Evolutionary conservation across 2,888 invertebrate genomes (phyloP).

Genomic region (Apotomis capreana): DNA sequence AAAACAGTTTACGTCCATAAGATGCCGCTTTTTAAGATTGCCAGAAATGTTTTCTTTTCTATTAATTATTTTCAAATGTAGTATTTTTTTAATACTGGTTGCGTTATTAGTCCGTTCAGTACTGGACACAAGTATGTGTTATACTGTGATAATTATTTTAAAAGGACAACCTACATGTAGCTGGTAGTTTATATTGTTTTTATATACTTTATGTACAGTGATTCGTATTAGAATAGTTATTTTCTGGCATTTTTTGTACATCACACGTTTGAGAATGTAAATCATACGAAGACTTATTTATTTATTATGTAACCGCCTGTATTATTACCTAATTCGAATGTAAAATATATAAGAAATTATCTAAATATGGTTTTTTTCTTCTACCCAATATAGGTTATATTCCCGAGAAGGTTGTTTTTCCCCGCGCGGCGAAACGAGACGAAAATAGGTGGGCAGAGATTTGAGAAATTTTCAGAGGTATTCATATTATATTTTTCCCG

Average conservation of each 20-base stretch:
- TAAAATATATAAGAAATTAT: slow-evolving; percentile 81
- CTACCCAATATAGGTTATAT: not conserved
- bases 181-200: slow-evolving; percentile 34
- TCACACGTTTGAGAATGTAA: slow-evolving; percentile 65
- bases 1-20: not conserved
- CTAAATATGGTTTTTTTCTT: slow-evolving; percentile 53
- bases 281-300: slow-evolving; percentile 71
- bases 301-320: slow-evolving; percentile 82
- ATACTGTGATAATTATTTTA: slow-evolving; percentile 40
- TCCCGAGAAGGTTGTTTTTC: too few species aligned
- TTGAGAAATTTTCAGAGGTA: too few species aligned
- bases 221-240: slow-evolving; percentile 47
- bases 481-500: too few species aligned
- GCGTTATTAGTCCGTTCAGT: slow-evolving; percentile 26
- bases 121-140: slow-evolving; percentile 32
- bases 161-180: slow-evolving; percentile 25
- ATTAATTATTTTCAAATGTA: slow-evolving; percentile 10
- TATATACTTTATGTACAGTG: slow-evolving; percentile 45
- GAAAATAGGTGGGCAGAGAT: too few species aligned
- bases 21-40: slow-evolving; percentile 16
- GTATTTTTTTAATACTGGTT: slow-evolving; percentile 20
- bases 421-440: too few species aligned
- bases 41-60: not conserved
- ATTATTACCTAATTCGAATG: slow-evolving; percentile 75
- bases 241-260: slow-evolving; percentile 48